Conservation (phyloP, 2,113 vertebrate species). For the Channa maculata region DNA sequence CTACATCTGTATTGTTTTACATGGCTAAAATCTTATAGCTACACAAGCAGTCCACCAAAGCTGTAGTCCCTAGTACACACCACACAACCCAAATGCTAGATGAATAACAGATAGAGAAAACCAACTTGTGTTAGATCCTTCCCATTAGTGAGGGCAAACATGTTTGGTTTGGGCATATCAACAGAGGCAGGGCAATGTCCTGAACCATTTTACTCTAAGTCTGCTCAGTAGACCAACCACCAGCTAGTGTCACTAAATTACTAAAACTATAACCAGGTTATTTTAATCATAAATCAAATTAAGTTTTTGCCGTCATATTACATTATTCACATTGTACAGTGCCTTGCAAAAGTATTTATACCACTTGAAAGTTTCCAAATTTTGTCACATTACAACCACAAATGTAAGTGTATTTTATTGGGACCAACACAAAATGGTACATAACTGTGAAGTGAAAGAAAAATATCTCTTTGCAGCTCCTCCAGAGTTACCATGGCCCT, state of each 20-base stretch:
- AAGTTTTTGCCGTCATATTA: too few relatives aligned
- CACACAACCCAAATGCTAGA: background rate
- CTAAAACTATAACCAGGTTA: slow-evolving; percentile 5
- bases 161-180: background rate
- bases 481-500: too few relatives aligned
- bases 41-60: background rate
- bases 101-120: slow-evolving; percentile 1
- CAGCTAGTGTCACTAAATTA: background rate
- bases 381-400: too few relatives aligned
- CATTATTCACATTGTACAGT: too few relatives aligned
- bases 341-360: too few relatives aligned
- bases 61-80: slow-evolving; percentile 8
- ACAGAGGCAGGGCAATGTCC: background rate
- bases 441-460: too few relatives aligned
- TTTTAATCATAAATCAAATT: background rate
- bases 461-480: too few relatives aligned
- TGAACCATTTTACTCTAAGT: background rate
- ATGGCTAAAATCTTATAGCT: background rate
- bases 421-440: too few relatives aligned
- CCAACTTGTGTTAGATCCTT: background rate
- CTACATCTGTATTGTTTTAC: background rate
- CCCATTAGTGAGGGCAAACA: background rate
- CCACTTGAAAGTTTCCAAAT: too few relatives aligned
- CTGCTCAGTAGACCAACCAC: background rate
- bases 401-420: too few relatives aligned